Base-by-base conservation (phyloP, 1,140 invertebrate species). In the Chironomus tepperi region DNA sequence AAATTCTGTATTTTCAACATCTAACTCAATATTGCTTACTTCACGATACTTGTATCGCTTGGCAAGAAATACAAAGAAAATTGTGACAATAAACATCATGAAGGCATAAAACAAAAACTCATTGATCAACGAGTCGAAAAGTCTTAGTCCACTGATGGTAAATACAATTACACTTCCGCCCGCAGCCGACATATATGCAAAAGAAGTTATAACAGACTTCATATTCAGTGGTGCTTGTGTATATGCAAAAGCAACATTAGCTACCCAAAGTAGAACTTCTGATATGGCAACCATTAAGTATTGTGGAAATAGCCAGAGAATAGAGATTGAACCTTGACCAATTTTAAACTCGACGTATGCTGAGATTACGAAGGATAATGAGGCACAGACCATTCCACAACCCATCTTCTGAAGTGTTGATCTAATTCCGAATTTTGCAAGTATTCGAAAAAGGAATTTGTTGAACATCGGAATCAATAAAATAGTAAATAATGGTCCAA, bases 221-320 rank as follows among this genome's bases (percentile, higher is more conserved):
- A 97, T 95, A 75, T 88, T 90, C 12, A 83, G 80, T 0, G 95
- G 94, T 2, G 94, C 91, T 86, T 96, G 87, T 7, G 89, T 89
- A 81, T 96, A 97, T 0, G 93, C 91, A 82, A 96, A 96, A 77
- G 94, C 90, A 7, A 95, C 84, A 18, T 93, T 94, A 0, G 93
- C 95, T 21, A 96, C 87, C 0, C 91, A 93, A 79, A 95, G 95
- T 83, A 97, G 87, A 19, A 96, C 91, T 83, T 88, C 85, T 0
- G 87, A 93, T 77, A 89, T 85, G 0, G 93, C 94, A 67, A 96
- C 89, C 1, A 95, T 81, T 19, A 94, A 79, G 79, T 94, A 94
- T 79, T 95, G 93, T 0, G 93, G 93, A 7, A 95, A 78, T 78
- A 94, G 85, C 88, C 88, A 92, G 0, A 93, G 79, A 77, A 95